Base-by-base conservation (phyloP, 2,113 vertebrate species). In the Gorsachius goisagi region DNA sequence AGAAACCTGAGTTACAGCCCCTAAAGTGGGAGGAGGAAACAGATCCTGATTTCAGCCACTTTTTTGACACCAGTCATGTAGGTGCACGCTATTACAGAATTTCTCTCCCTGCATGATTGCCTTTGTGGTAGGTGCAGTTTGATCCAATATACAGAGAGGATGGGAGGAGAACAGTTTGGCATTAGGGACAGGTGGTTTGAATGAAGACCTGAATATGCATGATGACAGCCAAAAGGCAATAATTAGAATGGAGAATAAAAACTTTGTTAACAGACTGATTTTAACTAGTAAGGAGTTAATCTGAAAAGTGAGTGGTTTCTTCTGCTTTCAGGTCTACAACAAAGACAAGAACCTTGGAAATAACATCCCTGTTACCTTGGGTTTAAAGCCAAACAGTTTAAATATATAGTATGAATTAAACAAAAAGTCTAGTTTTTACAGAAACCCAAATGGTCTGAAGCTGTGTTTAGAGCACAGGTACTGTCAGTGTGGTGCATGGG, bases 331-430 rank as follows among this genome's bases (percentile, higher is more conserved):
- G 75, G 47, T 78, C 30, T 95, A 26, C 93, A 84, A 39, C 30
- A 75, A 80, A 81, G 68, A 81, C 27, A 92, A 92, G 44, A 90
- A 56, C 16, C 64, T 92, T 84, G 60, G 63, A 90, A 95, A 90
- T 74, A 15, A 15, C n/a, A 49, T 73, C 60, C 44, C n/a, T 81
- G 4, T 35, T 90, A 15, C 30, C 23, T 19, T 94, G 53, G 24
- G 7, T 87, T 92, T 90, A 64, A 81, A 93, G 60, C 3, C 13
- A 41, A 93, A 27, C 1, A 13, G 13, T 77, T 90, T 47, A 67
- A 80, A 47, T 33, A 4, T 45, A 56, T 33, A 33, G 3, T 63
- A 71, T 63, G 10, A 91, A 88, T 67, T 80, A 60, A 89, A 84
- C 91, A 71, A 88, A 94, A 85, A 63, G 15, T 44, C 9, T 88